Conservation (phyloP, 2,113 vertebrate species). For the Telmatochromis sp. region DNA sequence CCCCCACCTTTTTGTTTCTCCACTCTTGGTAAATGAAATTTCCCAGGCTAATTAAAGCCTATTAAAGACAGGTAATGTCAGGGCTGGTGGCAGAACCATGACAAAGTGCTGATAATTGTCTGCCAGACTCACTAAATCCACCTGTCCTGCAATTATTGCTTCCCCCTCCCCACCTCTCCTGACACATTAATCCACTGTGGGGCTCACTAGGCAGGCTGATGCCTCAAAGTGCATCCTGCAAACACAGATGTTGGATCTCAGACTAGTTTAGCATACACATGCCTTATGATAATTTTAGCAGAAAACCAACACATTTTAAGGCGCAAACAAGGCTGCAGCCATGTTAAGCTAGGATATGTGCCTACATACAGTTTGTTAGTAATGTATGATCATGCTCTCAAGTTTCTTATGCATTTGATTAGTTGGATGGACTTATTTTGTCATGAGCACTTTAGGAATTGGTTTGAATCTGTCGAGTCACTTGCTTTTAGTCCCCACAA, state of each 20-base stretch:
- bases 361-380: not conserved
- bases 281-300: not conserved
- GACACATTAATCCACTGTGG: slow-evolving; percentile 52
- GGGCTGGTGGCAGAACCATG: slow-evolving; percentile 70
- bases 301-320: slow-evolving; percentile 1
- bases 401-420: not conserved
- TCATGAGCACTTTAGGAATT: not conserved
- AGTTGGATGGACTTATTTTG: not conserved
- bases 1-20: slow-evolving; percentile 32
- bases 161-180: slow-evolving; percentile 29
- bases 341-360: not conserved
- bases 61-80: slow-evolving; percentile 74
- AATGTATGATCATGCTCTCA: not conserved
- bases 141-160: slow-evolving; percentile 69
- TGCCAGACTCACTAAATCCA: slow-evolving; percentile 76
- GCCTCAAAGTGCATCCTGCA: slow-evolving; percentile 45
- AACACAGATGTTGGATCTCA: slow-evolving; percentile 45
- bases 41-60: slow-evolving; percentile 74
- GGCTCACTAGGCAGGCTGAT: slow-evolving; percentile 10
- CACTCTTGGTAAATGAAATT: slow-evolving; percentile 66
- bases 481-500: not conserved
- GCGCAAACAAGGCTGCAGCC: not conserved
- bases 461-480: not conserved
- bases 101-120: slow-evolving; percentile 78
- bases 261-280: slow-evolving; percentile 18